Conservation (phyloP, 37 sponge, comb jelly and placozoan genomes). For the Aphrocallistes beatrix region DNA sequence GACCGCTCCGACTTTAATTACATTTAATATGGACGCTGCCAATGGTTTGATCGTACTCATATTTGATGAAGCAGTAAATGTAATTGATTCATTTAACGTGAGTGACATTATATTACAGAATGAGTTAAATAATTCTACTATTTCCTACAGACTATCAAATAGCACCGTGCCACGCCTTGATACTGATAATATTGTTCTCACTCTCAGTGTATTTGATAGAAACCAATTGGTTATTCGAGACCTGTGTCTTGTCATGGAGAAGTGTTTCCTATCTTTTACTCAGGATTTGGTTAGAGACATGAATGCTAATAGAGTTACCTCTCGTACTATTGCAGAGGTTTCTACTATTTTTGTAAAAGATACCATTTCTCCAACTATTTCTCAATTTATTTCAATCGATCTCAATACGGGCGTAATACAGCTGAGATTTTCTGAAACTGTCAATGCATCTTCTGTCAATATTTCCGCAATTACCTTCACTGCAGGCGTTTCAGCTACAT, state of each 20-base stretch:
- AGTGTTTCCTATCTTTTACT: slow-evolving; percentile 53
- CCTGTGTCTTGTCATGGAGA: slow-evolving; percentile 33
- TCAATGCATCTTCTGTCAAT: slow-evolving; percentile 39
- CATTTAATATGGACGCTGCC: slow-evolving; percentile 46
- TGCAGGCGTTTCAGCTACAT: slow-evolving; percentile 53
- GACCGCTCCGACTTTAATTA: slow-evolving; percentile 38
- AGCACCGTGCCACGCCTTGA: slow-evolving; percentile 27
- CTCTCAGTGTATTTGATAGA: slow-evolving; percentile 38
- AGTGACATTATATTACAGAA: slow-evolving; percentile 29
- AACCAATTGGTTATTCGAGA: slow-evolving; percentile 39
- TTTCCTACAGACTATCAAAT: slow-evolving; percentile 25
- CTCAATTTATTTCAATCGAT: slow-evolving; percentile 50
- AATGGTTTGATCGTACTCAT: slow-evolving; percentile 37
- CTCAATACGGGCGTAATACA: slow-evolving; percentile 52
- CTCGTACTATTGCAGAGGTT: slow-evolving; percentile 20
- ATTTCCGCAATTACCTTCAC: slow-evolving; percentile 49
- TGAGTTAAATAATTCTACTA: slow-evolving; percentile 10
- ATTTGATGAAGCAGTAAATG: slow-evolving; percentile 60
- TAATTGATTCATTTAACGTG: slow-evolving; percentile 24
- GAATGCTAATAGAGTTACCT: slow-evolving; percentile 46
- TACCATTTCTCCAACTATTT: slow-evolving; percentile 42
- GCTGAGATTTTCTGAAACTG: slow-evolving; percentile 54
- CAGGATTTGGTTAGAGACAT: slow-evolving; percentile 61
- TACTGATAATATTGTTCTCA: slow-evolving; percentile 20
- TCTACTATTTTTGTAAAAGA: slow-evolving; percentile 39